Evolutionary conservation across 2,797 vertebrate species (phyloP), one percentile per base, ranked within the genome.

Genomic region (Syndactyla subalaris): DNA sequence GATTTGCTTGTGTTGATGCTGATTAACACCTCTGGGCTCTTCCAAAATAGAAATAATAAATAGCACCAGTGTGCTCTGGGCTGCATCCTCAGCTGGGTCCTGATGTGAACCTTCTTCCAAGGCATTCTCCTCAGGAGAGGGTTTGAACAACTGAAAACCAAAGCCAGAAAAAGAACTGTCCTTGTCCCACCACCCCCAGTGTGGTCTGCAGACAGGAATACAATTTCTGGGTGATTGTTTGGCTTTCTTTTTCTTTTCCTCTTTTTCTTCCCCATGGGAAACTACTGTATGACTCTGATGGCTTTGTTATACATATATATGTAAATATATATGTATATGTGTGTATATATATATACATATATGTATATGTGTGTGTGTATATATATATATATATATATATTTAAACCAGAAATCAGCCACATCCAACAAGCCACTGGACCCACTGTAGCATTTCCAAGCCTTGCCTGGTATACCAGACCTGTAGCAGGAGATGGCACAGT

Each of bases 161-260:
- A 57, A 49, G 46, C 36, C 54, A 65, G 63, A 29, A 54, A 36
- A 34, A 70, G 1, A 62, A 26, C 12, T 73, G 20, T 19, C 27
- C 20, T 22, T 8, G 8, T 46, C 62, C 54, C 67, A 39, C 32
- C 54, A 54, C 6, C 13, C 26, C 24, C 43, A 9, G 16, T 2
- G 23, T 21, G 11, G 10, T 52, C 45, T 61, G 52, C 12, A 52
- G n/a, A 15, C 14, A 27, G 3, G 14, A n/a, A 45, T 24, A 3
- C 3, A 6, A 19, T 52, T 74, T 30, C 9, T n/a, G 11, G 6
- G 9, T 43, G 13, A 3, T 9, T 52, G 10, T 0, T 17, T n/a
- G 12, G 14, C 8, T 7, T 68, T n/a, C 1, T 4, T 51, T 32
- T 36, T 52, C 4, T 43, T 24, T 20, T 23, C 22, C 14, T 15